These are phyloP conservation scores for Etheostoma perlongum DNA, from an alignment of 2,797 vertebrate genomes.

Conservation along the genomic window DNA sequence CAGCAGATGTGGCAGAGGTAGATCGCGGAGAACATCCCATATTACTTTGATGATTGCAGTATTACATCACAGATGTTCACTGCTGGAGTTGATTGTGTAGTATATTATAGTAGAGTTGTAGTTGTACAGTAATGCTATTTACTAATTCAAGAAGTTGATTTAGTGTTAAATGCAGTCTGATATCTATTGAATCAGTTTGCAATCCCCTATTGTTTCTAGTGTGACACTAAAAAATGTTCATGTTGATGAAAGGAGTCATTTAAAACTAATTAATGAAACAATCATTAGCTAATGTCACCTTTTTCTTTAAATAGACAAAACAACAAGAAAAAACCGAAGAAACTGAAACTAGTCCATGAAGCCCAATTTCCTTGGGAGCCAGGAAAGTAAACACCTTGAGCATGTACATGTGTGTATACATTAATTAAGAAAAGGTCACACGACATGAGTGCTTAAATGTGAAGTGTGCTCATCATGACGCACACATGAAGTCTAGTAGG, in stretches of 20 bases:
- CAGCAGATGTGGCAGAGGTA: background rate
- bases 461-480: conserved; percentile 2
- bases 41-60: no score
- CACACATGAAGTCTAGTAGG: conserved; percentile 4
- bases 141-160: no score
- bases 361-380: conserved; percentile 25
- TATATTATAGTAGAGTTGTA: no score
- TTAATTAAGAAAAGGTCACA: conserved; percentile 2
- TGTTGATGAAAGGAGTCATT: conserved; percentile 41
- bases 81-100: no score
- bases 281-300: conserved; percentile 19
- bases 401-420: background rate
- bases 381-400: background rate
- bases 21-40: no score
- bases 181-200: background rate
- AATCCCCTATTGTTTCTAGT: background rate
- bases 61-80: background rate
- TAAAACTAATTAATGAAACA: conserved; percentile 55
- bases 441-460: background rate
- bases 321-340: background rate
- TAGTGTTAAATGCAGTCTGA: background rate
- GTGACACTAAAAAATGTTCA: background rate
- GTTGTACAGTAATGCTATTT: no score
- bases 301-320: conserved; percentile 14
- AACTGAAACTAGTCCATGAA: conserved; percentile 2